Evolutionary conservation across 2,888 invertebrate species (phyloP), one percentile per base, ranked within the genome.

Genomic region (Scaptomyza polygonia): DNA sequence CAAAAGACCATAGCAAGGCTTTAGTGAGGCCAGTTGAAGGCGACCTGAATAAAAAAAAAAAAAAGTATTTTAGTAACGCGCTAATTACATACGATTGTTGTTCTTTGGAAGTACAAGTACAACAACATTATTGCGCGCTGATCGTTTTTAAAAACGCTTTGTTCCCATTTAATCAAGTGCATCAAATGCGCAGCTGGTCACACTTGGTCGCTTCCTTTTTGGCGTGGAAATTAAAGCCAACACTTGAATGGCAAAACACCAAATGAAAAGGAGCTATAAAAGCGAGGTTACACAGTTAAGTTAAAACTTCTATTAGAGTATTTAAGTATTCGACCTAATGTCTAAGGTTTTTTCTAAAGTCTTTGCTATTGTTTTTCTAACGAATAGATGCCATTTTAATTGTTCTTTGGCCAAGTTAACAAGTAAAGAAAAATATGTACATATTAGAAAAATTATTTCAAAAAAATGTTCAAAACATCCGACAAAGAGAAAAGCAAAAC

Each of bases 81-180:
- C 74, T 86, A 86, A 88, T 88, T 85, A 85, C 74, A 82, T 73
- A 52, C 72, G 72, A 77, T 87, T 75, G 67, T 58, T 66, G 66
- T 85, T 84, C 85, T 62, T 71, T 77, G 74, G 70, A 67, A 71
- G 49, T 47, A 73, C 72, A 72, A 71, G 64, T 53, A 56, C 45
- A 71, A 48, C 72, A 55, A 30, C 25, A 54, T 48, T 27, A 25
- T 25, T 25, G 25, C 25, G 4, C 18, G 67, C 48, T 58, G 14
- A 25, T 25, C 42, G 36, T 36, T 45, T 72, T 25, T 18, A 57
- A 45, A 32, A 49, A n/a, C n/a, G 52, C 30, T 36, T 40, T 18
- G 36, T 39, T 44, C 25, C 27, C 44, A 25, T 9, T 40, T 8
- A 29, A 48, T 32, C 48, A 6, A 54, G 32, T 43, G 30, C 8